phyloP scores from a whole-genome alignment of 2,113 vertebrate species.

The Chionodraco myersi region DNA sequence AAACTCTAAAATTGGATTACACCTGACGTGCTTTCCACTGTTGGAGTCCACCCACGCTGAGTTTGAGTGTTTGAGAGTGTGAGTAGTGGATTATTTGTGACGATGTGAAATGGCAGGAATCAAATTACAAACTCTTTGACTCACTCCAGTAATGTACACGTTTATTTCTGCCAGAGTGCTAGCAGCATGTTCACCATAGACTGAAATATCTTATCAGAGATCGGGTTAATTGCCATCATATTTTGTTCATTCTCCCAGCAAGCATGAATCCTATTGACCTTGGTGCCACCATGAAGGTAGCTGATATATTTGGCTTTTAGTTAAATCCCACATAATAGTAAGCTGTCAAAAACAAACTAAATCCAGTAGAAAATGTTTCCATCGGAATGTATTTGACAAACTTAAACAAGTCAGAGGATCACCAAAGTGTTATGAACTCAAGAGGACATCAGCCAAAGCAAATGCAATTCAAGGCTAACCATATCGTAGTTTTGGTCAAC shows the following conservation, averaged over 20 bases:
- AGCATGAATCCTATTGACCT: background rate
- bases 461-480: too few species aligned
- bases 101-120: background rate
- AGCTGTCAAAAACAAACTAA: too few species aligned
- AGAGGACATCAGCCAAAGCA: too few species aligned
- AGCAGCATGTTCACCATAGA: background rate
- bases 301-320: background rate
- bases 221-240: background rate
- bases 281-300: background rate
- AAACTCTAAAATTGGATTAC: conserved; percentile 40
- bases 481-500: too few species aligned
- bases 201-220: background rate
- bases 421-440: too few species aligned
- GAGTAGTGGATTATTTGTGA: background rate
- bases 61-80: background rate
- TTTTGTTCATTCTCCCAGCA: background rate
- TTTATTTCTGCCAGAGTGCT: background rate
- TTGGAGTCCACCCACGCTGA: conserved; percentile 23
- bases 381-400: too few species aligned
- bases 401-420: too few species aligned
- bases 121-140: conserved; percentile 10
- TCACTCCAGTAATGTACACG: background rate
- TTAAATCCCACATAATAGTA: background rate
- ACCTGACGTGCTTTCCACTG: conserved; percentile 40
- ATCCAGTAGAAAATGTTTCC: too few species aligned